Evolutionary conservation across 2,797 vertebrate species (phyloP).

Genomic region (Varecia variegata): DNA sequence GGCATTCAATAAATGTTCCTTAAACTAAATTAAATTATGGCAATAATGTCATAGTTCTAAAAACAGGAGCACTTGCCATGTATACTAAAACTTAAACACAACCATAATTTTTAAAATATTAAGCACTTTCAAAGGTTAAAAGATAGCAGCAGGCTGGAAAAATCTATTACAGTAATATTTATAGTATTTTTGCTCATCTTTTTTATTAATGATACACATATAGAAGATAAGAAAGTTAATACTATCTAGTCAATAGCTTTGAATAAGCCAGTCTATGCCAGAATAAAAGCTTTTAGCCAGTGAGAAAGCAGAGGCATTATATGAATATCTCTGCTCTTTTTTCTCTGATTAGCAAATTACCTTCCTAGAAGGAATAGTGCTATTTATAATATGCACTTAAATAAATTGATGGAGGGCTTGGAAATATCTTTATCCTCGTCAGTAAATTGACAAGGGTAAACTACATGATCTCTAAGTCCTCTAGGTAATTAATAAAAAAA

Average conservation of each 20-base stretch:
- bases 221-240: not conserved
- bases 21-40: not conserved
- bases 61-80: not conserved
- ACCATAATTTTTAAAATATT: not conserved
- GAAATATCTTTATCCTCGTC: not conserved
- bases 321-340: not conserved
- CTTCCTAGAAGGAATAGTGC: not conserved
- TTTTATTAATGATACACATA: not conserved
- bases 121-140: constrained; percentile 3
- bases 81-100: constrained; percentile 23
- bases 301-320: not conserved
- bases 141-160: not conserved
- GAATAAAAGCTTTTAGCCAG: not conserved
- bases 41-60: not conserved
- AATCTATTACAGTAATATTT: not conserved
- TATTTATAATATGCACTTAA: not conserved
- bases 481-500: not conserved
- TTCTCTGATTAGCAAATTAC: not conserved
- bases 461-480: not conserved
- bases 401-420: not conserved
- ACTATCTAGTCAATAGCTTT: not conserved
- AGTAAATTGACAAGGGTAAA: not conserved
- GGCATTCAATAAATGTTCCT: not conserved
- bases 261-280: not conserved
- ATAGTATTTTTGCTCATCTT: not conserved